Evolutionary conservation across 1,140 invertebrate genomes (phyloP), one percentile per base, ranked within the genome.

Genomic region (Drosophila baimaii): DNA sequence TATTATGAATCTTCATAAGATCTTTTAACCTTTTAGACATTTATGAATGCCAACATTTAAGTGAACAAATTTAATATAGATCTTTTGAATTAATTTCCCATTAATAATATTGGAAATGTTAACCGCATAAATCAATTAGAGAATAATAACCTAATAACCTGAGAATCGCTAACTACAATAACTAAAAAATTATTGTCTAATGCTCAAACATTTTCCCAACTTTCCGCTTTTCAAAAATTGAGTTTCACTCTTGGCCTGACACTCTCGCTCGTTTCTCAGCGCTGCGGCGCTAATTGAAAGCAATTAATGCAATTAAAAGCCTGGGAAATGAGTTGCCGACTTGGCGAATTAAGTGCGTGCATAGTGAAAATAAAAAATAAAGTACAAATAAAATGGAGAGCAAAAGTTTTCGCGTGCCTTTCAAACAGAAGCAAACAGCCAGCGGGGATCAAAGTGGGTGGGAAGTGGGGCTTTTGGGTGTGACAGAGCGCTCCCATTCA

Each of bases 291-390:
- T 88, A 88, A 88, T 88, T 88, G 83, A 83, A 77, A 77, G 61
- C 68, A 89, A 88, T 88, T 88, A 88, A 80, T 88, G 84, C 79
- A 89, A 88, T 88, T 88, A 83, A 83, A 77, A 63, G 44, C 64
- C 54, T 64, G 65, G 65, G 56, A 74, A 77, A 85, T 81, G 63
- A 68, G 35, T 52, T 52, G 70, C 23, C 57, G 37, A 43, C 31
- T 27, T 35, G 52, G 57, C 29, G 57, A 37, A 77, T 62, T 43
- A 72, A 57, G 37, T 80, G 61, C 49, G 51, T 75, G 43, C 41
- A 49, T 71, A 31, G 52, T 49, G 25, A 58, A 49, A 58, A 39
- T 31, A 44, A 35, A 23, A 29, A 19, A 17, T 37, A 29, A 41
- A 44, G 15, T 43, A 56, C 54, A 46, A 65, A 37, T 51, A 57